phyloP scores from a whole-genome alignment of 2,113 vertebrate species.

The Misgurnus anguillicaudatus region DNA sequence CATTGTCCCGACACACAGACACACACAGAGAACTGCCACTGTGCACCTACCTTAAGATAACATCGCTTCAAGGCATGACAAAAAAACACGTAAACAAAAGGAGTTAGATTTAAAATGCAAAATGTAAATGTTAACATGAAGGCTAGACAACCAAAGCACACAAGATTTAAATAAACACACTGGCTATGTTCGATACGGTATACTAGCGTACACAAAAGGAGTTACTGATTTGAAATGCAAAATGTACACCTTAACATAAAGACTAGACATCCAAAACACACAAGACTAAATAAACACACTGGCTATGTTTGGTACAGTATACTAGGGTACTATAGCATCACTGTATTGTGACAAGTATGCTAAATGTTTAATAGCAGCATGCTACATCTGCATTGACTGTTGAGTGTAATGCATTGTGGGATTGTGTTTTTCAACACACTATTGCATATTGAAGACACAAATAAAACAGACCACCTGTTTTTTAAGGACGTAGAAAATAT shows the following conservation, averaged over 20 bases:
- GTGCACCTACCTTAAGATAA: conserved; percentile 57
- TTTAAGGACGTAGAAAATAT: not conserved
- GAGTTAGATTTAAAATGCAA: not conserved
- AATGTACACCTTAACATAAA: not conserved
- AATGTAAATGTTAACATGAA: not conserved
- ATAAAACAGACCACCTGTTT: not conserved
- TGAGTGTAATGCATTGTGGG: not conserved
- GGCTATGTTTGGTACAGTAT: too few species aligned
- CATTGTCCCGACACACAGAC: conserved; percentile 25
- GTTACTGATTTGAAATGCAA: not conserved
- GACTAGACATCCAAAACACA: not conserved
- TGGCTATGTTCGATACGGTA: too few species aligned
- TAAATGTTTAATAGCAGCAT: too few species aligned
- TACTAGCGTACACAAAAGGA: conserved; percentile 12
- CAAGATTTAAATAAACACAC: not conserved
- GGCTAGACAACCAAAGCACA: not conserved
- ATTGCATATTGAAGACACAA: too few species aligned
- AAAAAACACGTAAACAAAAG: conserved; percentile 34
- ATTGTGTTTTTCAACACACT: not conserved
- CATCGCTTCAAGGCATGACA: conserved; percentile 51
- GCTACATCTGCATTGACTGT: too few species aligned
- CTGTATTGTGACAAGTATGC: too few species aligned
- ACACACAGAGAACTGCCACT: conserved; percentile 39
- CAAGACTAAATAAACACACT: not conserved
- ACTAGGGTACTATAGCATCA: too few species aligned